Evolutionary conservation across 1,140 invertebrate genomes (phyloP).

Genomic region (Habropoda laboriosa): DNA sequence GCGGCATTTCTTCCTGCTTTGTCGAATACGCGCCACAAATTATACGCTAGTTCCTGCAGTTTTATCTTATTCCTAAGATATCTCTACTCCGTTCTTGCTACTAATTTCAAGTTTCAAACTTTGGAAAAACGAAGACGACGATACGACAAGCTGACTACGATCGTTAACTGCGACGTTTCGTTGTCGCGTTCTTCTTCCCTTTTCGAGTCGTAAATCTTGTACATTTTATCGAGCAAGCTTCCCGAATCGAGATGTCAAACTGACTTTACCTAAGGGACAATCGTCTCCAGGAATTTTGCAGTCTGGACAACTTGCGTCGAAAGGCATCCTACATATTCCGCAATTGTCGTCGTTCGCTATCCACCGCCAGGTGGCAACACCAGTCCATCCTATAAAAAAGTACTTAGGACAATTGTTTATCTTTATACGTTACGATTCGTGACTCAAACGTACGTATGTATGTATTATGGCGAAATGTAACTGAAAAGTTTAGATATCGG

Average conservation of each 20-base stretch:
- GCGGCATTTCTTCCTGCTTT: neutral
- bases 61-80: no score
- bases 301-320: slow-evolving; percentile 99
- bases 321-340: slow-evolving; percentile 99
- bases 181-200: no score
- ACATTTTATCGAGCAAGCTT: no score
- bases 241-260: no score
- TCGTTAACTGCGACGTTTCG: no score
- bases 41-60: no score
- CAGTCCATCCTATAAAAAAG: slow-evolving; percentile 90
- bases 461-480: neutral
- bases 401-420: neutral
- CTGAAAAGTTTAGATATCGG: neutral
- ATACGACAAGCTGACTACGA: no score
- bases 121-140: no score
- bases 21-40: neutral
- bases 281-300: slow-evolving; percentile 99
- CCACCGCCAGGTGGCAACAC: slow-evolving; percentile 99
- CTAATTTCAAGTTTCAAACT: no score
- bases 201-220: no score
- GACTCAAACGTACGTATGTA: neutral
- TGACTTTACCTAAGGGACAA: slow-evolving; percentile 91
- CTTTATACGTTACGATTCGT: neutral
- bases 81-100: no score
- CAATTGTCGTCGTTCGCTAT: slow-evolving; percentile 99